phyloP scores from a whole-genome alignment of 1,140 invertebrate genomes.

The Penaeus japonicus region DNA sequence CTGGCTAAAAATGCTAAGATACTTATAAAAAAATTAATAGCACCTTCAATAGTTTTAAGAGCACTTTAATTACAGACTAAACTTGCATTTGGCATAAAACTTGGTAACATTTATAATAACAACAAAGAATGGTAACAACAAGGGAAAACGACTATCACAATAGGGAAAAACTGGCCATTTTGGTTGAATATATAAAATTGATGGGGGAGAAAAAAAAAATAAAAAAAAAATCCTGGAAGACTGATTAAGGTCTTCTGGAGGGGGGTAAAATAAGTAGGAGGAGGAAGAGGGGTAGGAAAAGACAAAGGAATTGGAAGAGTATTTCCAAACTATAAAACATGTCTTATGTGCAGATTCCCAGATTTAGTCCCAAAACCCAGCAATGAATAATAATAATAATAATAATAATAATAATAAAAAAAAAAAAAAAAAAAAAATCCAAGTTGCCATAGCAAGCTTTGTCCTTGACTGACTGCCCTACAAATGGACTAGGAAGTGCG shows the following conservation, averaged over 20 bases:
- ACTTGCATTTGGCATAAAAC: slow-evolving; percentile 41
- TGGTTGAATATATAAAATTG: neutral
- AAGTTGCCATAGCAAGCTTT: slow-evolving; percentile 34
- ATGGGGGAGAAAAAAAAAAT: too few relatives aligned
- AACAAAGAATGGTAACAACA: slow-evolving; percentile 42
- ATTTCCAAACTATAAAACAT: too few relatives aligned
- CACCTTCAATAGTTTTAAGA: slow-evolving; percentile 49
- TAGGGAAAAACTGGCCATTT: slow-evolving; percentile 43
- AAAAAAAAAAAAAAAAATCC: neutral
- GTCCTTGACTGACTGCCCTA: slow-evolving; percentile 17
- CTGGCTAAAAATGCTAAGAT: neutral
- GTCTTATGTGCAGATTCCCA: neutral
- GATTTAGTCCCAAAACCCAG: neutral
- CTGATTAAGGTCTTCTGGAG: too few relatives aligned
- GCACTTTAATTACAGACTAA: slow-evolving; percentile 35
- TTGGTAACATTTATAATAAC: slow-evolving; percentile 20
- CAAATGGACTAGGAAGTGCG: slow-evolving; percentile 38
- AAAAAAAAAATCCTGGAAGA: too few relatives aligned
- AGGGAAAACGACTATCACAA: slow-evolving; percentile 49
- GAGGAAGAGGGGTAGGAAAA: too few relatives aligned
- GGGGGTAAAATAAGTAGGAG: too few relatives aligned
- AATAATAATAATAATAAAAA: too few relatives aligned
- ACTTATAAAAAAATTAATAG: slow-evolving; percentile 28
- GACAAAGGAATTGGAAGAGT: too few relatives aligned
- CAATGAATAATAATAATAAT: slow-evolving; percentile 3